Evolutionary conservation across 2,888 invertebrate genomes (phyloP).

Genomic region (Nemoura dubitans): DNA sequence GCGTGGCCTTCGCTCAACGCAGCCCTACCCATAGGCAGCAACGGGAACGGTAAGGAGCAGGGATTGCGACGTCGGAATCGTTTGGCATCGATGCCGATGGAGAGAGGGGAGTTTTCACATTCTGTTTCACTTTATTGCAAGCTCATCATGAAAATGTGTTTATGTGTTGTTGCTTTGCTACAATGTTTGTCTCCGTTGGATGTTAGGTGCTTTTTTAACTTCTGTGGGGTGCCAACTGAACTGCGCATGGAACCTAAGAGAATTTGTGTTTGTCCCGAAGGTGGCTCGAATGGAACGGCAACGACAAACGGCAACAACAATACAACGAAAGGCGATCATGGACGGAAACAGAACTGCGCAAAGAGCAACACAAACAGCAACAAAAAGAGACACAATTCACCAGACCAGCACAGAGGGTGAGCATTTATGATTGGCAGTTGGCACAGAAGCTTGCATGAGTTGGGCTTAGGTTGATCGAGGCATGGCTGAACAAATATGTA

Average conservation of each 20-base stretch:
- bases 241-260: too few species aligned
- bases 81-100: too few species aligned
- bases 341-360: constrained; percentile 23
- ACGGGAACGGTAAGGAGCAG: neutral
- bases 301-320: constrained; percentile 13
- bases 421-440: neutral
- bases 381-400: constrained; percentile 48
- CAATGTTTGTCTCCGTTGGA: too few species aligned
- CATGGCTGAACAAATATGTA: too few species aligned
- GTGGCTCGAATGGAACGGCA: neutral
- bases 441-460: neutral
- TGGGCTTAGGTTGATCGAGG: too few species aligned
- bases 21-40: constrained; percentile 32
- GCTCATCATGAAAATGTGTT: too few species aligned
- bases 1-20: constrained; percentile 69
- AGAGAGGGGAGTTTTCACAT: too few species aligned
- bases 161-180: too few species aligned
- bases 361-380: constrained; percentile 33
- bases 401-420: constrained; percentile 49
- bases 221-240: too few species aligned
- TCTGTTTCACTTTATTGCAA: too few species aligned
- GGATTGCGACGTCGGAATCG: too few species aligned
- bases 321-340: constrained; percentile 16
- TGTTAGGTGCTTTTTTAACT: too few species aligned
- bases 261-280: neutral